Base-by-base conservation (phyloP, 2,113 vertebrate genomes). In the Pterocles orientalis region DNA sequence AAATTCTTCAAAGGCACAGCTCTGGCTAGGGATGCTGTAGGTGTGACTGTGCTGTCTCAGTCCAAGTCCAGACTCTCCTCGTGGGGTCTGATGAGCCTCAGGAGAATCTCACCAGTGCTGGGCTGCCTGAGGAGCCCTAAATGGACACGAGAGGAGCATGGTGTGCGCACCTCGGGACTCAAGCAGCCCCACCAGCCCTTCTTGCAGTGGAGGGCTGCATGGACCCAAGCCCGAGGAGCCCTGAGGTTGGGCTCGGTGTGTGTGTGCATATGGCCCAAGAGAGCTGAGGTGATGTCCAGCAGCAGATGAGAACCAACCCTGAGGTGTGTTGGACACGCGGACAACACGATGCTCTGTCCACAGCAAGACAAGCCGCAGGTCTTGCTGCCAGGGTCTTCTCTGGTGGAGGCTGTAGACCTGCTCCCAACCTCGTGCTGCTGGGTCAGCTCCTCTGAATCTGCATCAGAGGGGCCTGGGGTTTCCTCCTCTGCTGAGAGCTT, bases 1-100 rank as follows among this genome's bases (percentile, higher is more conserved):
- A 90, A 88, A 13, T 47, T 75, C 90, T 95, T 95, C 80, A 91
- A 96, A 95, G 77, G 26, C 77, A 34, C 6, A 7, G 43, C 43
- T 51, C 65, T 94, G 91, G 77, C 86, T 15, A 10, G 36, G 45
- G 81, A 60, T 50, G 31, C 51, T 84, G 69, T 88, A 96, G 94
- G 95, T 95, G 83, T 86, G 93, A 91, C 81, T 7, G 3, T 33
- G 51, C 33, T 1, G 2, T 81, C 77, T 94, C 83, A 92, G 51
- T 24, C 39, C 61, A 14, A 69, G 16, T 45, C 75, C 69, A 89
- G 56, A 62, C 33, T 31, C 61, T 93, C 70, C 20, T 25, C 33
- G 33, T 70, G 33, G 33, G n/a, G 9, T 47, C 28, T 83, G 43
- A 21, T 47, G 73, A 34, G 33, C 56, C n/a, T 82, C 47, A 62